A percentile compares a stretch with the other conserved stretches of the same genome.
These are phyloP conservation scores for Hippoglossus stenolepis DNA, from an alignment of 2,113 vertebrate genomes.

Conservation along the genomic window DNA sequence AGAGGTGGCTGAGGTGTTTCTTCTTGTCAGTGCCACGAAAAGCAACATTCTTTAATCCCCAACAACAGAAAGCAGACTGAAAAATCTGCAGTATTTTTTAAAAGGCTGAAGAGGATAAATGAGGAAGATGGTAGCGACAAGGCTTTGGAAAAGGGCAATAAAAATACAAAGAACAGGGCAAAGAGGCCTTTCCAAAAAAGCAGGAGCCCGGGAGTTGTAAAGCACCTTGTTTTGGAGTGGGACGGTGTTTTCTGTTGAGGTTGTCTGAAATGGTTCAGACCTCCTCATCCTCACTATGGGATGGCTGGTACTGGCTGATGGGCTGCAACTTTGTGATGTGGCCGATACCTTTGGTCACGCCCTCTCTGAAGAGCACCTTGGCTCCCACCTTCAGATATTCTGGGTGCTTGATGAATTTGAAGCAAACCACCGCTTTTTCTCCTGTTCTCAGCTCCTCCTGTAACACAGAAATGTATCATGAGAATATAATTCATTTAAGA, in stretches of 20 bases:
- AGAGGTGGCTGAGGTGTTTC: constrained; percentile 5
- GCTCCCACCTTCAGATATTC: constrained; percentile 97
- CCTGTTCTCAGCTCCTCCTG: constrained; percentile 96
- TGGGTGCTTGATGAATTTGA: constrained; percentile 97
- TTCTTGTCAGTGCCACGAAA: constrained; percentile 13
- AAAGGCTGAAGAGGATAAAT: constrained; percentile 40
- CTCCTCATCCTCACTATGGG: constrained; percentile 61
- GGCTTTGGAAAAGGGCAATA: constrained; percentile 41
- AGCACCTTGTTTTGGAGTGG: constrained; percentile 52
- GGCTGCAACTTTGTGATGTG: constrained; percentile 94
- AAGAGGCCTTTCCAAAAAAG: constrained; percentile 38
- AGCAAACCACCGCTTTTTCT: constrained; percentile 96
- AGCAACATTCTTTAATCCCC: constrained; percentile 29
- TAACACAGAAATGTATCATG: not conserved
- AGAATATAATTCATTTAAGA: not conserved
- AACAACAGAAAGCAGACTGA: constrained; percentile 13
- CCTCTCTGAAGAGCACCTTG: constrained; percentile 96
- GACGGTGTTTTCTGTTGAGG: constrained; percentile 41
- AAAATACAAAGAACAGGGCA: constrained; percentile 16
- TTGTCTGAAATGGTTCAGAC: constrained; percentile 30
- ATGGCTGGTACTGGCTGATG: constrained; percentile 72
- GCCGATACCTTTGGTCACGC: constrained; percentile 97
- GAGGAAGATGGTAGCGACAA: constrained; percentile 26
- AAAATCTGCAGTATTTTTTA: constrained; percentile 29
- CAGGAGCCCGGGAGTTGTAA: not conserved